These are phyloP conservation scores for Drosophila glabriapex DNA, from an alignment of 2,888 invertebrate species.

Conservation along the genomic window DNA sequence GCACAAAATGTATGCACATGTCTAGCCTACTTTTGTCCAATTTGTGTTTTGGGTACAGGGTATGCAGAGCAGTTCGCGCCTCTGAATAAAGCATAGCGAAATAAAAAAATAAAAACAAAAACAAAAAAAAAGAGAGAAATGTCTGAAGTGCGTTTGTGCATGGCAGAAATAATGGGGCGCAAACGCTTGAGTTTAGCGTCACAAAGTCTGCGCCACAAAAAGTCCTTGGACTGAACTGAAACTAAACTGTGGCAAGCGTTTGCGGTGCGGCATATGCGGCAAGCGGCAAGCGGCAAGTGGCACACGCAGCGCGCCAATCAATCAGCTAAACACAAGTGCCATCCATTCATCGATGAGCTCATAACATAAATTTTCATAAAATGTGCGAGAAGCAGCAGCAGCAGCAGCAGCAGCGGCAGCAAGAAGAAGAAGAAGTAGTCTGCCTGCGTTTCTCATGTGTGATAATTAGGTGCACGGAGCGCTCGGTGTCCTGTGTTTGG, in stretches of 20 bases:
- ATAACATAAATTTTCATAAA: slow-evolving; percentile 77
- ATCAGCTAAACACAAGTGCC: slow-evolving; percentile 54
- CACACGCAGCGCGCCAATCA: slow-evolving; percentile 75
- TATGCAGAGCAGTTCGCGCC: slow-evolving; percentile 30
- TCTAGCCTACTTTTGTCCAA: not conserved
- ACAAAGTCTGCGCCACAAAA: slow-evolving; percentile 70
- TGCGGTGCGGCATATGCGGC: slow-evolving; percentile 2
- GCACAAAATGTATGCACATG: not conserved
- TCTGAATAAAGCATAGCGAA: slow-evolving; percentile 50
- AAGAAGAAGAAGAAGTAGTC: not conserved
- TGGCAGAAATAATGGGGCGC: slow-evolving; percentile 70
- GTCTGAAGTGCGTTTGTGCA: slow-evolving; percentile 75
- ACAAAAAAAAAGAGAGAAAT: slow-evolving; percentile 31
- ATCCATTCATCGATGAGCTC: slow-evolving; percentile 66
- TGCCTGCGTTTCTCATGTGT: slow-evolving; percentile 53
- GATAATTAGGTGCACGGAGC: slow-evolving; percentile 66
- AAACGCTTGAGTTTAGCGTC: slow-evolving; percentile 66
- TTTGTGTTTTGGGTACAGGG: slow-evolving; percentile 11
- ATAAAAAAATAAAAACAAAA: slow-evolving; percentile 12
- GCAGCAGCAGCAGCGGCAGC: not conserved
- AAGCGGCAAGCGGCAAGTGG: slow-evolving; percentile 35
- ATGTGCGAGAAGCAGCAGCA: slow-evolving; percentile 21
- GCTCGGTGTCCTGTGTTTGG: slow-evolving; percentile 64
- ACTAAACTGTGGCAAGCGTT: slow-evolving; percentile 20
- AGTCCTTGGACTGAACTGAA: slow-evolving; percentile 44